These are phyloP conservation scores for Apoda limacodes DNA, from an alignment of 2,888 invertebrate species.

Conservation along the genomic window DNA sequence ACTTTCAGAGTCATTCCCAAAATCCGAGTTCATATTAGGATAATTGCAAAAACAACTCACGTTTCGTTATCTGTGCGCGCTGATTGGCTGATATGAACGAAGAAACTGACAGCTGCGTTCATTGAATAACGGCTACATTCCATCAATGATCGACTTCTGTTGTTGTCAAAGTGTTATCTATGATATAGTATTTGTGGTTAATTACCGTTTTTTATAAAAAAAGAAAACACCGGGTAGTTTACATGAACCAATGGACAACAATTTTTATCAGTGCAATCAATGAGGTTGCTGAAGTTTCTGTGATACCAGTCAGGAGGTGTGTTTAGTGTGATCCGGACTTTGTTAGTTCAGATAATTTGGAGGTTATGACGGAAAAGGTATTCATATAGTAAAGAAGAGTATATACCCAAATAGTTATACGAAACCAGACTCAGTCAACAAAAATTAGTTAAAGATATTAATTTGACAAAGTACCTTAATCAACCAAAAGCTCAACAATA, in stretches of 20 bases:
- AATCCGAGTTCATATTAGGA: slow-evolving; percentile 9
- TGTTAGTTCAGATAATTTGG: no score
- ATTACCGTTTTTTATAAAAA: slow-evolving; percentile 5
- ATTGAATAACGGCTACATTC: slow-evolving; percentile 9
- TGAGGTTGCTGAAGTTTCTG: no score
- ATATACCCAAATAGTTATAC: slow-evolving; percentile 9
- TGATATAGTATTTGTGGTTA: slow-evolving; percentile 9
- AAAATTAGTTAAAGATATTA: slow-evolving; percentile 6
- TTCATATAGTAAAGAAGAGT: slow-evolving; percentile 12
- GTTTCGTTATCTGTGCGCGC: slow-evolving; percentile 9
- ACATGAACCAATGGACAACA: slow-evolving; percentile 9
- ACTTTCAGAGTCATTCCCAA: slow-evolving; percentile 10
- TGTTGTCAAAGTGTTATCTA: slow-evolving; percentile 10
- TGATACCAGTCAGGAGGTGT: no score
- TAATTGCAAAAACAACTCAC: slow-evolving; percentile 11
- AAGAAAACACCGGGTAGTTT: slow-evolving; percentile 3
- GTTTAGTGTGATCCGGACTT: no score
- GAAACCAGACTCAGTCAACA: slow-evolving; percentile 2
- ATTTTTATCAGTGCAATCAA: slow-evolving; percentile 9
- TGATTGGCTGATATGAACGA: slow-evolving; percentile 3
- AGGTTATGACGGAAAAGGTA: slow-evolving; percentile 6
- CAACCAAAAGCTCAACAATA: slow-evolving; percentile 9
- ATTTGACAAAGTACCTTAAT: slow-evolving; percentile 6
- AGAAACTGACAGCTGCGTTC: background rate
- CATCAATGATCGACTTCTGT: slow-evolving; percentile 10